Base-by-base conservation (phyloP, 2,797 vertebrate genomes). In the Chaetophractus vellerosus region DNA sequence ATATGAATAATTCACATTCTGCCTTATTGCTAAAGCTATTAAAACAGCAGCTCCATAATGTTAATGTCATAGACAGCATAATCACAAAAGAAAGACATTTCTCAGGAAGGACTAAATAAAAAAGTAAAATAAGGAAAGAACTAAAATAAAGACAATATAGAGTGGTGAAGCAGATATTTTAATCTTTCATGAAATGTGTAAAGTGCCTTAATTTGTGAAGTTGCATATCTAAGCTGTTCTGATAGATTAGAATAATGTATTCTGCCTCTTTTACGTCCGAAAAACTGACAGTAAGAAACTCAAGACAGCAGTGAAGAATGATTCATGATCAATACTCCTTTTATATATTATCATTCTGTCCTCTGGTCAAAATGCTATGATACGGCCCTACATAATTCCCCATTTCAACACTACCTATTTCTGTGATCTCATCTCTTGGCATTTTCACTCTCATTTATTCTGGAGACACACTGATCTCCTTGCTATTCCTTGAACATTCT, bases 1-100 rank as follows among this genome's bases (percentile, higher is more conserved):
- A 52, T 72, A 92, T 66, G 16, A 76, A 89, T 72, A 87, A 75
- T 6, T 96, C 61, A 91, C 2, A 84, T 24, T 52, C n/a, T 80
- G 59, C 66, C 75, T 75, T 82, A 12, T 38, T 88, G 57, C 76
- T 93, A 18, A 94, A 95, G 74, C 55, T 95, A 88, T 8, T 90
- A 68, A 74, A 97, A 38, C 55, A 93, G 90, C 55, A 92, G 61
- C n/a, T 72, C 76, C 28, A 74, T 50, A 8, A 96, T 61, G 15
- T 64, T 81, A 83, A 66, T 6, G 82, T 78, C n/a, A 88, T 6
- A 63, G 48, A 88, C 9, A 57, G 48, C 26, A 28, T 64, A 94
- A 74, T 66, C 78, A 71, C 28, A 90, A 86, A 96, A 92, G 85
- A 48, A 45, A 93, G 48, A 66, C 64, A 84, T 92, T 83, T 57